These are phyloP conservation scores for Pharmacophagus antenor DNA, from an alignment of 2,888 invertebrate genomes.

Conservation along the genomic window DNA sequence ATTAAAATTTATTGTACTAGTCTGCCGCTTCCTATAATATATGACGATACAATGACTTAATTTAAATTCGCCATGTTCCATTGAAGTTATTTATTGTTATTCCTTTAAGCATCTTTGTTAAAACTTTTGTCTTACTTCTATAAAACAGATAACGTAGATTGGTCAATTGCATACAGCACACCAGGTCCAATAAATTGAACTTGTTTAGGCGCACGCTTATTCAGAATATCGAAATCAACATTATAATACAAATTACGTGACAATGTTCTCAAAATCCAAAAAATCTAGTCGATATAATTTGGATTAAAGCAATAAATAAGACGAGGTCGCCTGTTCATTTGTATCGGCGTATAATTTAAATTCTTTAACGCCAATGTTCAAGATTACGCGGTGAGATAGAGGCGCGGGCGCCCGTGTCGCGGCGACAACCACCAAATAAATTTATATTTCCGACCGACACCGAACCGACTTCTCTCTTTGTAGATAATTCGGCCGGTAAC, in stretches of 20 bases:
- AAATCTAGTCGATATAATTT: slow-evolving; percentile 77
- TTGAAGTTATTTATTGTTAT: slow-evolving; percentile 33
- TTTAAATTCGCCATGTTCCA: slow-evolving; percentile 28
- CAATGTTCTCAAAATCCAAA: slow-evolving; percentile 62
- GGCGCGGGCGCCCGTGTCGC: slow-evolving; percentile 76
- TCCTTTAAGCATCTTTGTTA: slow-evolving; percentile 1
- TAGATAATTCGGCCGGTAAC: slow-evolving; percentile 80
- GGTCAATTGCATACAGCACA: slow-evolving; percentile 18
- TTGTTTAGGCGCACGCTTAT: slow-evolving; percentile 35
- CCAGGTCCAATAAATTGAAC: slow-evolving; percentile 31
- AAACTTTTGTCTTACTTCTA: neutral
- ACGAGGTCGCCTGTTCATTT: slow-evolving; percentile 76
- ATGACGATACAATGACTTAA: slow-evolving; percentile 46
- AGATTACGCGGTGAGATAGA: slow-evolving; percentile 78
- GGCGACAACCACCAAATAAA: slow-evolving; percentile 77
- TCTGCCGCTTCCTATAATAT: slow-evolving; percentile 51
- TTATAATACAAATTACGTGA: slow-evolving; percentile 65
- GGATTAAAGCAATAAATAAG: slow-evolving; percentile 79
- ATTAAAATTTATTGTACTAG: slow-evolving; percentile 62
- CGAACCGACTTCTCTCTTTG: slow-evolving; percentile 73
- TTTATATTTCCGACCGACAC: slow-evolving; percentile 79
- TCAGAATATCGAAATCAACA: slow-evolving; percentile 42
- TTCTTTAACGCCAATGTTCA: slow-evolving; percentile 82
- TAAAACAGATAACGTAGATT: slow-evolving; percentile 20
- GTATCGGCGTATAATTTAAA: slow-evolving; percentile 81